Base-by-base conservation (phyloP, 23 tunicate species). In the Ciona savignyi region DNA sequence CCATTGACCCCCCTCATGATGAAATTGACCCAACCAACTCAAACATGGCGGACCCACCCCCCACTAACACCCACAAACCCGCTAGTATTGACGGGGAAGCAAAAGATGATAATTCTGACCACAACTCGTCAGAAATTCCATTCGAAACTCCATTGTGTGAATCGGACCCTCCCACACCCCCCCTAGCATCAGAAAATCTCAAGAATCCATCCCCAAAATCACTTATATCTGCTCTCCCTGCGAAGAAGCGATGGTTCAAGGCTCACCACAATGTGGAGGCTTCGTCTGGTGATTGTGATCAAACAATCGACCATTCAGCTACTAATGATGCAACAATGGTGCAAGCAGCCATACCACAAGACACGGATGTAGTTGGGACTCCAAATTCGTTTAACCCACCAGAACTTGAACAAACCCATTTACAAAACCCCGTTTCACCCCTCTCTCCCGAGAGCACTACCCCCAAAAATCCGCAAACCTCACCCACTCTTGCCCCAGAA, bases 171-270 rank as follows among this genome's bases (percentile, higher is more conserved):
- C 15, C 56, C 15, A 9, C 56, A 42, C 56, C 9, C 56, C 56
- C 56, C 56, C 9, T 42, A 42, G 56, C 56, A 42, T 42, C 56
- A 42, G 56, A 42, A 9, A 42, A 9, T 6, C 56, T 15, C 9
- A 15, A 42, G 9, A 15, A 42, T 6, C 9, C 56, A 42, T 42
- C 56, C 56, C n/a, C n/a, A n/a, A n/a, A n/a, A n/a, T n/a, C n/a
- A n/a, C n/a, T n/a, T n/a, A n/a, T n/a, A 9, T 42, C 56, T 42
- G 9, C 15, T 6, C 56, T 69, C 9, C 73, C 73, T 2, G 73
- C 73, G 4, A 69, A 69, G 24, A 69, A 69, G 9, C 33, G 73
- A 9, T 69, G 73, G 73, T 69, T 69, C 34, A 30, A 69, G 23
- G 33, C 73, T 23, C 34, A 32, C 21, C 51, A 49, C 23, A 51